phyloP scores from a whole-genome alignment of 35 echinoderm and acorn worm genomes.

The Heliocidaris erythrogramma region DNA sequence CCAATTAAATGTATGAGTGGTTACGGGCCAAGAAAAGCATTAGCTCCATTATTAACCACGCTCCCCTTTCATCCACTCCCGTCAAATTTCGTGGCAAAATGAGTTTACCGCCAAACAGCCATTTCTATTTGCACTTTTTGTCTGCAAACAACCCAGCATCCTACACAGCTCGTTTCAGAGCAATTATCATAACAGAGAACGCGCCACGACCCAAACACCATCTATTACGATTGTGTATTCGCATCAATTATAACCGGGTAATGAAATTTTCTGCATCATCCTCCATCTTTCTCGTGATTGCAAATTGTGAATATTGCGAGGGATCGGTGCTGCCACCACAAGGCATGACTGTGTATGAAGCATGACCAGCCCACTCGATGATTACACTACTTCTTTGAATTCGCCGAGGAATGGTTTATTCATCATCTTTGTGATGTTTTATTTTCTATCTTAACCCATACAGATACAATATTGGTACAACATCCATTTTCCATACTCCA shows the following conservation, averaged over 20 bases:
- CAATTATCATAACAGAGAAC: constrained; percentile 30
- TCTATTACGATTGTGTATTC: constrained; percentile 6
- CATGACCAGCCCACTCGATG: too few relatives aligned
- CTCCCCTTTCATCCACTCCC: not conserved
- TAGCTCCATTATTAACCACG: not conserved
- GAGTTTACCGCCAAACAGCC: not conserved
- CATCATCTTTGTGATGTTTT: too few relatives aligned
- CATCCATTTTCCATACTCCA: too few relatives aligned
- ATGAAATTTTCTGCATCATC: constrained; percentile 17
- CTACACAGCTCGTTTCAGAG: not conserved
- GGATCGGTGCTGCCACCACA: too few relatives aligned
- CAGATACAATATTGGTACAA: too few relatives aligned
- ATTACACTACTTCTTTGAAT: too few relatives aligned
- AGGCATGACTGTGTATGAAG: too few relatives aligned
- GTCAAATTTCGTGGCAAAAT: not conserved
- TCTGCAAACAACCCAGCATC: not conserved
- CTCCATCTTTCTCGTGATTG: not conserved
- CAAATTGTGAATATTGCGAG: not conserved
- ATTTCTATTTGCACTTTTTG: constrained; percentile 4
- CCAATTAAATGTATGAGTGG: not conserved
- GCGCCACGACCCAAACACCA: not conserved
- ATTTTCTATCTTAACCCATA: too few relatives aligned
- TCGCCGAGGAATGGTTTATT: too few relatives aligned
- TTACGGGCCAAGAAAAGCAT: not conserved
- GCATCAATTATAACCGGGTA: not conserved